Evolutionary conservation across 2,888 invertebrate genomes (phyloP), one percentile per base, ranked within the genome.

Genomic region (Drosophila ochracea): DNA sequence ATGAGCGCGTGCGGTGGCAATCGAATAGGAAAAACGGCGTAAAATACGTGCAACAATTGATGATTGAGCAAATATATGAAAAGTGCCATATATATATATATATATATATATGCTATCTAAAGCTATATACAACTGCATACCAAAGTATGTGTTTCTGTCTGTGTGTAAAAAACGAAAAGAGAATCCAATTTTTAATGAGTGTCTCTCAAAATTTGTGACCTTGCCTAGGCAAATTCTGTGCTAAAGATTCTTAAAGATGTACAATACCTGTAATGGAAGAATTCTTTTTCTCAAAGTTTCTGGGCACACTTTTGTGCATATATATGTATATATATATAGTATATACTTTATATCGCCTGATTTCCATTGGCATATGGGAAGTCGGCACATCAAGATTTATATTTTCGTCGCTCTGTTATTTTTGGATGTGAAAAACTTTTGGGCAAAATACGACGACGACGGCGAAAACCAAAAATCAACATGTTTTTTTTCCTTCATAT

Each of bases 1-100:
- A 88, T 88, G 87, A 90, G 77, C 91, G 87, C 82, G 87, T 81
- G 79, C 85, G 88, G 90, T 89, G 84, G 84, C 78, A 90, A 61
- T 59, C 78, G 71, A 71, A 73, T 61, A 72, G 69, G 74, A 77
- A 73, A 84, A 76, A 63, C 83, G 85, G 73, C 88, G 60, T 69
- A 78, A 67, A 66, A 88, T 73, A 88, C 89, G 74, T 78, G 71
- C 72, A 70, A 75, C 80, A 87, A 82, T 72, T 81, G 70, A 72
- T 75, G 73, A 69, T 80, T 82, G 74, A 84, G 54, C 65, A 61
- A 84, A 66, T 82, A 73, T 67, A 55, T 68, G 39, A 39, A 21
- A 74, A 58, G 62, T 57, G 30, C 57, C 53, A 60, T 50, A 68
- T 53, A 68, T 30, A 30, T 30, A 30, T 6, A 30, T 30, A 68